Conservation (phyloP, 2,113 vertebrate genomes). For the Corvus moneduloides region DNA sequence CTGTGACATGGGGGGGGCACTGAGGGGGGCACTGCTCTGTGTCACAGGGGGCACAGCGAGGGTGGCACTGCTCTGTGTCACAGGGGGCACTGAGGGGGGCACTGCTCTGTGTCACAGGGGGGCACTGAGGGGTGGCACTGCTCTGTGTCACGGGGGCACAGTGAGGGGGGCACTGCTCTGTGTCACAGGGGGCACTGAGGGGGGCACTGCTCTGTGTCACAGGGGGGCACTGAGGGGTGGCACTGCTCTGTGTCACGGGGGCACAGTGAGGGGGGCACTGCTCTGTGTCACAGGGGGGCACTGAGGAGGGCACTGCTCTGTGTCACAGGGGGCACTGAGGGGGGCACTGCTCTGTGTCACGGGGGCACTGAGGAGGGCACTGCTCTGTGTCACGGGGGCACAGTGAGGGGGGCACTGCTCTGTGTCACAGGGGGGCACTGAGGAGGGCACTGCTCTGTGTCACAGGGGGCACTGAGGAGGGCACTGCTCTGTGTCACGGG, state of each 20-base stretch:
- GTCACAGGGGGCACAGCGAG: too few relatives aligned
- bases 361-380: too few relatives aligned
- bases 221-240: too few relatives aligned
- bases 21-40: not conserved
- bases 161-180: not conserved
- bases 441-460: not conserved
- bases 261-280: not conserved
- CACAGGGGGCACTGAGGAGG: too few relatives aligned
- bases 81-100: accelerated
- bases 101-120: not conserved
- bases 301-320: accelerated
- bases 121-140: accelerated
- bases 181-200: accelerated
- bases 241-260: too few relatives aligned
- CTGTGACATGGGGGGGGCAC: not conserved
- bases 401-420: not conserved
- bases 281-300: too few relatives aligned
- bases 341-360: too few relatives aligned
- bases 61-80: not conserved
- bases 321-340: not conserved
- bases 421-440: too few relatives aligned
- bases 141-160: too few relatives aligned
- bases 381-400: too few relatives aligned
- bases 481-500: not conserved
- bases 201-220: not conserved